Percentiles rank a stretch among this genome's conserved stretches.
Conservation (phyloP, 1,140 invertebrate species). For the Sweltsa coloradensis region DNA sequence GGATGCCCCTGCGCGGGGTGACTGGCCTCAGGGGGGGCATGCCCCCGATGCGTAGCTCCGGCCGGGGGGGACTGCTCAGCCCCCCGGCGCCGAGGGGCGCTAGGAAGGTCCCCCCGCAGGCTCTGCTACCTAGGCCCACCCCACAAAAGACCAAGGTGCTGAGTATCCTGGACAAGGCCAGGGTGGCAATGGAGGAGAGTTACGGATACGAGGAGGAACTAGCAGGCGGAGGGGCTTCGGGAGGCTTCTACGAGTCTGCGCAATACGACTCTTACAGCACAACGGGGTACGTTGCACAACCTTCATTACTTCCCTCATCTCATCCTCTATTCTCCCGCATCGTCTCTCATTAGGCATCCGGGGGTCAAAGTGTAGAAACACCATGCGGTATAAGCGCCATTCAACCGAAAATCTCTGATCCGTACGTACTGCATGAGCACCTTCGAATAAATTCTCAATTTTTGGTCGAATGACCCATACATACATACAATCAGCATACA, state of each 20-base stretch:
- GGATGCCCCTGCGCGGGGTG: constrained; percentile 3
- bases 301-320: background rate
- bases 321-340: background rate
- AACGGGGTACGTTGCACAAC: constrained; percentile 4
- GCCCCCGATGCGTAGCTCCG: too few relatives aligned
- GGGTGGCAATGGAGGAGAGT: constrained; percentile 64
- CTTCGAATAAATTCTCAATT: too few relatives aligned
- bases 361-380: background rate
- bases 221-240: background rate
- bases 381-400: background rate
- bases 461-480: too few relatives aligned
- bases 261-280: constrained; percentile 5
- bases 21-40: too few relatives aligned
- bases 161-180: constrained; percentile 67
- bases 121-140: constrained; percentile 10
- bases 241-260: constrained; percentile 6
- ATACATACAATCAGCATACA: too few relatives aligned
- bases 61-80: constrained; percentile 11
- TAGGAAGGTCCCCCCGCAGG: constrained; percentile 24
- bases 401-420: background rate
- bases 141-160: constrained; percentile 62
- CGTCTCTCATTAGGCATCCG: background rate
- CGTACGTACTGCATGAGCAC: background rate
- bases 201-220: constrained; percentile 30
- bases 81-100: constrained; percentile 26